These are phyloP conservation scores for Hydrozoanthus tunicans DNA, from an alignment of 64 coral and sea anemone genomes.

Conservation along the genomic window DNA sequence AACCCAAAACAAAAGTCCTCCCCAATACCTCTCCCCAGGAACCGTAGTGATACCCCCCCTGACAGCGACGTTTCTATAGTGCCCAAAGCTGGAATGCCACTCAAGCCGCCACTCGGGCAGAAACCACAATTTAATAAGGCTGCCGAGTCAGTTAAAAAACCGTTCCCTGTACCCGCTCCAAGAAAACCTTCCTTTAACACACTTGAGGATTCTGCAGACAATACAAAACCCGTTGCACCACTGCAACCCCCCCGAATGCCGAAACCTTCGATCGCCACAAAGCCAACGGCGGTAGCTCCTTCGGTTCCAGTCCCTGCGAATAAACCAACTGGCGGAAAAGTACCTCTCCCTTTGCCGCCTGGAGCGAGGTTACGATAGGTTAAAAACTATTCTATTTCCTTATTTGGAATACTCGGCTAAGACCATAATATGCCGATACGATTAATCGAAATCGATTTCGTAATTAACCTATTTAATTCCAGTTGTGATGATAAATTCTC, in stretches of 20 bases:
- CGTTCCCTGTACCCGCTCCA: not conserved
- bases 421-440: too few species aligned
- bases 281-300: not conserved
- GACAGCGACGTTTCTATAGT: not conserved
- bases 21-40: constrained; percentile 24
- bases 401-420: too few species aligned
- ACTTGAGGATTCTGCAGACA: not conserved
- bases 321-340: constrained; percentile 22
- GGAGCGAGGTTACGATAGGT: constrained; percentile 25
- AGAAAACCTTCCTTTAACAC: constrained; percentile 8
- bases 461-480: too few species aligned
- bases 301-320: not conserved
- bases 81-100: not conserved
- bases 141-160: not conserved
- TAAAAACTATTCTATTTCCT: too few species aligned
- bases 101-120: not conserved
- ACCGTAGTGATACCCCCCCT: not conserved
- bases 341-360: constrained; percentile 36
- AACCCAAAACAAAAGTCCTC: not conserved
- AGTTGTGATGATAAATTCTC: too few species aligned
- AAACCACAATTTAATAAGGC: not conserved
- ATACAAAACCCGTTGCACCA: not conserved
- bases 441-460: too few species aligned
- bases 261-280: constrained; percentile 4
- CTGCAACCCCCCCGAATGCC: not conserved